Evolutionary conservation across 2,113 vertebrate genomes (phyloP), one percentile per base, ranked within the genome.

Genomic region (Chloroceryle aenea): DNA sequence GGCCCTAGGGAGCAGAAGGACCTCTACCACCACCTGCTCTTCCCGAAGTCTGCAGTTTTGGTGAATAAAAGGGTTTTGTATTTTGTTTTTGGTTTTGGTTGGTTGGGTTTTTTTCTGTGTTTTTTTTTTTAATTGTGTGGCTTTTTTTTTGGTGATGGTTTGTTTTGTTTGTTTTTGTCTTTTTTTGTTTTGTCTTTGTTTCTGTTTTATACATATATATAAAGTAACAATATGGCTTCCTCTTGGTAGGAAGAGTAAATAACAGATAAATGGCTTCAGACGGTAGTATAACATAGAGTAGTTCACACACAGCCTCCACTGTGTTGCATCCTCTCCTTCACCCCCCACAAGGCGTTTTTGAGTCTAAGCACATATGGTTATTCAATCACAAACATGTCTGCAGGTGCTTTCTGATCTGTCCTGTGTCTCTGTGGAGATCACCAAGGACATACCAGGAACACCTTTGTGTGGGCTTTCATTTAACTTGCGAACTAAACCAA

Each of bases 341-440:
- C 29, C 20, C 74, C 6, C n/a, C 30, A 74, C 21, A 25, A 55
- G n/a, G 3, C 25, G 62, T 59, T 68, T 53, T 71, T 2, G 4
- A 7, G 6, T 63, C 58, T 52, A 38, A 36, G 7, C 10, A 3
- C 25, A 67, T 0, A 0, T 1, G 4, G 10, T 14, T 83, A 7
- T 52, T 34, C 16, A 30, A 13, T 36, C 47, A 38, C 9, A 38
- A n/a, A 43, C 3, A 21, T 7, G 9, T 90, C 56, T 52, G 8
- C 21, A 73, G 34, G 6, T 22, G 4, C 7, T 55, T 85, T 87
- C 14, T 72, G 5, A 23, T 74, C 10, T 8, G 2, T 29, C 3
- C 17, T 59, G 8, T 22, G 22, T 11, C 7, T 56, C 40, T 36
- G 2, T 25, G n/a, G 11, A 67, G 36, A 42, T 15, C 4, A n/a